phyloP scores from a whole-genome alignment of 2,888 invertebrate species.

The Plagodis pulveraria region DNA sequence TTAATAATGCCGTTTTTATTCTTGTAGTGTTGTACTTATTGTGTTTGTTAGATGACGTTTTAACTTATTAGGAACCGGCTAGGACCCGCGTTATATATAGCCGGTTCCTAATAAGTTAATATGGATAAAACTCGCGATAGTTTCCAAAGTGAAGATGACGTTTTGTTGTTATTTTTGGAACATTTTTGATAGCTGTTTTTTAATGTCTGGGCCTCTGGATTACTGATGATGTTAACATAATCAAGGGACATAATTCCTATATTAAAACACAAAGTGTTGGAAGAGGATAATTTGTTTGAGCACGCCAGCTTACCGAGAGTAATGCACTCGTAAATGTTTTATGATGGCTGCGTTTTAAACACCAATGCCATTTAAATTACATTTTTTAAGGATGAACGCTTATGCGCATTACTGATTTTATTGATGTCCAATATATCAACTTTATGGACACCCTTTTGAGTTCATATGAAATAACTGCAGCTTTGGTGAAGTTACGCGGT shows the following conservation, averaged over 20 bases:
- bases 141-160: too few relatives aligned
- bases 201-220: slow-evolving; percentile 11
- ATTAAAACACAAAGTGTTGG: slow-evolving; percentile 51
- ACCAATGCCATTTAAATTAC: slow-evolving; percentile 72
- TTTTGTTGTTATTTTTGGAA: slow-evolving; percentile 42
- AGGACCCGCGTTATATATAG: too few relatives aligned
- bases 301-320: slow-evolving; percentile 69
- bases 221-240: slow-evolving; percentile 36
- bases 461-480: slow-evolving; percentile 46
- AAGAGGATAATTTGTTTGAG: slow-evolving; percentile 65
- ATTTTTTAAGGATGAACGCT: slow-evolving; percentile 63
- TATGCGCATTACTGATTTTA: slow-evolving; percentile 56
- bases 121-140: too few relatives aligned
- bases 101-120: too few relatives aligned
- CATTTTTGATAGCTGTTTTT: slow-evolving; percentile 51
- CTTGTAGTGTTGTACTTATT: too few relatives aligned
- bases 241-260: slow-evolving; percentile 44
- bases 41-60: too few relatives aligned
- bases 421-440: slow-evolving; percentile 63
- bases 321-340: slow-evolving; percentile 82
- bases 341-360: slow-evolving; percentile 70
- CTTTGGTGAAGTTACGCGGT: slow-evolving; percentile 26
- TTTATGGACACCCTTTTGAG: slow-evolving; percentile 58
- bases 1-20: too few relatives aligned
- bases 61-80: too few relatives aligned